A percentile compares a stretch with the other conserved stretches of the same genome.
phyloP scores from a whole-genome alignment of 2,797 vertebrate genomes.

The Sebastes cheni region DNA sequence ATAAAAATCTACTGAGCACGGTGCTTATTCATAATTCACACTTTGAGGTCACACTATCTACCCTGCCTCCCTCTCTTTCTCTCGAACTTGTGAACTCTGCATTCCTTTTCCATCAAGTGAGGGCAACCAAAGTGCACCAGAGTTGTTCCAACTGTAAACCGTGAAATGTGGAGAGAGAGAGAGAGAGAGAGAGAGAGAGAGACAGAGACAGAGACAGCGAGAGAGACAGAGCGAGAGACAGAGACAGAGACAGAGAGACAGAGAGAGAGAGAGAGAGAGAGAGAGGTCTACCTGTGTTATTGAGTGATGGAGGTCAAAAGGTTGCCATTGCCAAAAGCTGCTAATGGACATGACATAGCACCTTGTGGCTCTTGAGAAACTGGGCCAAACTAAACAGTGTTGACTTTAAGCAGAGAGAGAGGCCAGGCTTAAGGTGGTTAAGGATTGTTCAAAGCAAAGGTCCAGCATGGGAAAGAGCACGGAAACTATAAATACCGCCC shows the following conservation, averaged over 20 bases:
- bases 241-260: background rate
- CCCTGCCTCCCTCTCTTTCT: background rate
- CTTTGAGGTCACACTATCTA: background rate
- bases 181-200: background rate
- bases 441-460: background rate
- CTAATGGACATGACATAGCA: conserved; percentile 32
- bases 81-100: conserved; percentile 44
- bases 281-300: conserved; percentile 19
- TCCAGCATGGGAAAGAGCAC: background rate
- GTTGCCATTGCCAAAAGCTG: conserved; percentile 32
- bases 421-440: background rate
- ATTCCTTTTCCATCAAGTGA: conserved; percentile 27
- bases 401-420: background rate
- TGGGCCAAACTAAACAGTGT: conserved; percentile 2
- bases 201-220: accelerated
- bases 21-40: conserved; percentile 45
- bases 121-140: conserved; percentile 45
- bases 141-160: conserved; percentile 33
- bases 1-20: conserved; percentile 1
- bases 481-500: background rate
- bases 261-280: background rate
- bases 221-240: background rate
- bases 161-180: background rate
- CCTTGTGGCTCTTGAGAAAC: background rate
- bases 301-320: conserved; percentile 27